Conservation (phyloP, 2,113 vertebrate genomes). For the Myotis lucifugus region DNA sequence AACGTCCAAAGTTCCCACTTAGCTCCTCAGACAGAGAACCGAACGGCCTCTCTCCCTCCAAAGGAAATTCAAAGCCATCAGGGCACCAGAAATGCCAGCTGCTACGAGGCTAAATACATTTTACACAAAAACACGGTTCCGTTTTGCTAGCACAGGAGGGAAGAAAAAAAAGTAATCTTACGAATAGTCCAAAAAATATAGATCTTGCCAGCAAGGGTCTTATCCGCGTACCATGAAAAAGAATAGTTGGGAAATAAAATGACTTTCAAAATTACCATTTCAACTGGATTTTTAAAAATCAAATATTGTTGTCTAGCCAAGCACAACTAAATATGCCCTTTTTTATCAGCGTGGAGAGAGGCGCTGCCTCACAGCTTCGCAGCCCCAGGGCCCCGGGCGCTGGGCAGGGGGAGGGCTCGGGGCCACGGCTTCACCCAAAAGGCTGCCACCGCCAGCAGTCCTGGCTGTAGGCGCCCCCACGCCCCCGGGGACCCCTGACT, state of each 20-base stretch:
- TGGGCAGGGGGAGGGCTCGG: background rate
- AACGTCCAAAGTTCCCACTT: constrained; percentile 81
- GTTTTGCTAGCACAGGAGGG: constrained; percentile 74
- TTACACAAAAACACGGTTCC: constrained; percentile 81
- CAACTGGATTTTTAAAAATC: constrained; percentile 64
- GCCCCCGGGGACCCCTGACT: constrained; percentile 25
- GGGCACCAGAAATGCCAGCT: constrained; percentile 84
- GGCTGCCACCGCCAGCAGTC: constrained; percentile 11
- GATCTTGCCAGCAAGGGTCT: constrained; percentile 73
- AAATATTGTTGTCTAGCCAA: constrained; percentile 68
- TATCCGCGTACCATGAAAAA: constrained; percentile 61
- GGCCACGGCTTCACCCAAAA: constrained; percentile 68
- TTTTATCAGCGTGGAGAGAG: constrained; percentile 60
- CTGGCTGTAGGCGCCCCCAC: background rate
- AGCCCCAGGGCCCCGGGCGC: constrained; percentile 63
- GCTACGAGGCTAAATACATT: constrained; percentile 83
- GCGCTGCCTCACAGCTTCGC: constrained; percentile 48
- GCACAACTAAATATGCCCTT: constrained; percentile 67
- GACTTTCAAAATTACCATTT: constrained; percentile 74
- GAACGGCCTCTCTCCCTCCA: constrained; percentile 83
- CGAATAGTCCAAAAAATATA: constrained; percentile 72
- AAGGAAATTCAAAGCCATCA: constrained; percentile 87
- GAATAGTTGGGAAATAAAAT: constrained; percentile 70
- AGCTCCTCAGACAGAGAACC: constrained; percentile 81
- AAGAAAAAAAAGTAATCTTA: constrained; percentile 51